Conservation (phyloP, 2,888 invertebrate genomes). For the Timandra comae region DNA sequence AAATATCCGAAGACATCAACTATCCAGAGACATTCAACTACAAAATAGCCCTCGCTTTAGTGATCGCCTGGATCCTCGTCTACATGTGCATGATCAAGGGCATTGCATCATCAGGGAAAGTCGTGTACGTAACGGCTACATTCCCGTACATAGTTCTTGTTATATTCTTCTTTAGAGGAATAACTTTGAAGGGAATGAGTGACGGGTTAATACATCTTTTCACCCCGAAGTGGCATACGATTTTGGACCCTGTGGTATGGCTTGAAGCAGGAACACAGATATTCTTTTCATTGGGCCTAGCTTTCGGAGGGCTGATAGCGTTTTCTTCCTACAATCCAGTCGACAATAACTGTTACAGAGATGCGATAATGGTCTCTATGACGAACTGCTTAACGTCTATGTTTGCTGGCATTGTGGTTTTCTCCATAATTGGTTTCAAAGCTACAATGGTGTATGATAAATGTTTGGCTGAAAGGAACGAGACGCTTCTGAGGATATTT, state of each 20-base stretch:
- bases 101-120: constrained; percentile 97
- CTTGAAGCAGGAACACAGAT: constrained; percentile 98
- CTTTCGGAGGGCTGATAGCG: constrained; percentile 96
- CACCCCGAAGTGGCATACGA: constrained; percentile 93
- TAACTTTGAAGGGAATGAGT: constrained; percentile 90
- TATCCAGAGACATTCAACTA: constrained; percentile 92
- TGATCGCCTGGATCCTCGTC: constrained; percentile 94
- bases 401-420: constrained; percentile 97
- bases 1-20: constrained; percentile 92
- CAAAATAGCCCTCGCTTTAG: constrained; percentile 90
- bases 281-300: constrained; percentile 96
- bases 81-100: constrained; percentile 99
- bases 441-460: constrained; percentile 89
- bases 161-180: constrained; percentile 96
- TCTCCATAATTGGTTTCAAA: constrained; percentile 96
- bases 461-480: constrained; percentile 80
- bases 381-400: constrained; percentile 97
- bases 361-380: constrained; percentile 93
- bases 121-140: constrained; percentile 96
- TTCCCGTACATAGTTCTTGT: constrained; percentile 97
- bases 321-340: constrained; percentile 98
- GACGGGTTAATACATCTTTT: constrained; percentile 93
- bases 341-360: constrained; percentile 96
- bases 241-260: constrained; percentile 97
- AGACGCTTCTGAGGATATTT: constrained; percentile 75